Base-by-base conservation (phyloP, 2,113 vertebrate genomes). In the Orycteropus afer region DNA sequence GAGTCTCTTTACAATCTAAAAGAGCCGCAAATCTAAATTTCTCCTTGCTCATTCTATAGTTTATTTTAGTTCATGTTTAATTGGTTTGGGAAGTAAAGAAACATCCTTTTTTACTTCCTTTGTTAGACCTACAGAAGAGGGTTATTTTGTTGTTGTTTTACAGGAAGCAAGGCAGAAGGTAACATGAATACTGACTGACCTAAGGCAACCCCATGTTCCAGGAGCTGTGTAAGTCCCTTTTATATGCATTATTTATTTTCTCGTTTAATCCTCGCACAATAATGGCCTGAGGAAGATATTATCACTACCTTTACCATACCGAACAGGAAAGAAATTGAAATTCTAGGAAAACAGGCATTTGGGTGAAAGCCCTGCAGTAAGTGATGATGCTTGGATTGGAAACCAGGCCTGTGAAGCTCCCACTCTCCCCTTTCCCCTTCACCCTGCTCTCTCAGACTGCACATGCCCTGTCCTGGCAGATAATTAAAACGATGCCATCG, bases 81-180 rank as follows among this genome's bases (percentile, higher is more conserved):
- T 96, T 86, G 13, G 78, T 86, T 93, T 82, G 63, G 47, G n/a
- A 95, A 83, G 23, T 94, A 92, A 69, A 97, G 74, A 45, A 96
- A 76, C 90, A 57, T 22, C 34, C 11, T 34, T 93, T 84, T 93
- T 80, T 90, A 83, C 32, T 91, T 83, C 32, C 69, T 47, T 78
- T 79, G 18, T 82, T 92, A 55, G 95, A 59, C 14, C 59, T 67
- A 59, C 15, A n/a, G 78, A 86, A 91, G 17, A 69, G 49, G 79
- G 51, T 86, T 79, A 86, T 78, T 73, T 76, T 80, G 34, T 53
- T 89, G 22, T 81, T 71, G 20, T 84, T 93, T 95, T 63, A 40
- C 10, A 79, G 53, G 78, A 45, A 79, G 27, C 10, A 71, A 83
- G 78, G 23, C 20, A 77, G 47, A 12, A 32, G 13, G 13, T 69